Base-by-base conservation (phyloP, 2,113 vertebrate genomes). In the Elanus axillaris region DNA sequence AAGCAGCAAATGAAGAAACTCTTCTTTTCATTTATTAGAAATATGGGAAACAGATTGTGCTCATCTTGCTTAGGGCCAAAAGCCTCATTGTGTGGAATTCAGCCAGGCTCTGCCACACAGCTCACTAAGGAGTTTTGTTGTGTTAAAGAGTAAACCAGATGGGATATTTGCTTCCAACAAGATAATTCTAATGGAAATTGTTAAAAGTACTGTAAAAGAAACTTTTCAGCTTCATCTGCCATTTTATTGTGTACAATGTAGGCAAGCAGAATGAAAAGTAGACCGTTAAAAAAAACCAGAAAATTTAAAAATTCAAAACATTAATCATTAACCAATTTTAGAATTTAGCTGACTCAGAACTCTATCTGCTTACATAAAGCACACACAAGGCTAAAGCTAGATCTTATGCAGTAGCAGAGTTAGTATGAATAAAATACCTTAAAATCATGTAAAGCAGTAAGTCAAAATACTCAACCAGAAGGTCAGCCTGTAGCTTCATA, bases 21-120 rank as follows among this genome's bases (percentile, higher is more conserved):
- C 90, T 86, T 81, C 76, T 87, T 93, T 93, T 82, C 74, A 96
- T 96, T 97, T 97, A 97, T 95, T 96, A 98, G 96, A 94, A 98
- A 95, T 73, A 96, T 89, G 93, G 88, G 95, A 98, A 98, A 95
- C 98, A 98, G 98, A 98, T 93, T 98, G 98, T 72, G 94, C 93
- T 96, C 94, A 62, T 98, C 94, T 97, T 96, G 97, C 98, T 97
- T 62, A 78, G 58, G 97, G 98, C 97, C 97, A 97, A 88, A 88
- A 97, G 95, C 60, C 81, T 52, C 77, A 48, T 59, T 38, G 85
- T 38, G 8, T 97, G 97, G 98, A 98, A 97, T 47, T 55, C 89
- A 89, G 96, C 97, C 97, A 97, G 96, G 96, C 32, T 95, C 88
- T 9, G 50, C 94, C 93, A 97, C 97, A 94, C 42, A 92, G 87